phyloP scores from a whole-genome alignment of 2,888 invertebrate genomes.

The Dexiosoma caninum region DNA sequence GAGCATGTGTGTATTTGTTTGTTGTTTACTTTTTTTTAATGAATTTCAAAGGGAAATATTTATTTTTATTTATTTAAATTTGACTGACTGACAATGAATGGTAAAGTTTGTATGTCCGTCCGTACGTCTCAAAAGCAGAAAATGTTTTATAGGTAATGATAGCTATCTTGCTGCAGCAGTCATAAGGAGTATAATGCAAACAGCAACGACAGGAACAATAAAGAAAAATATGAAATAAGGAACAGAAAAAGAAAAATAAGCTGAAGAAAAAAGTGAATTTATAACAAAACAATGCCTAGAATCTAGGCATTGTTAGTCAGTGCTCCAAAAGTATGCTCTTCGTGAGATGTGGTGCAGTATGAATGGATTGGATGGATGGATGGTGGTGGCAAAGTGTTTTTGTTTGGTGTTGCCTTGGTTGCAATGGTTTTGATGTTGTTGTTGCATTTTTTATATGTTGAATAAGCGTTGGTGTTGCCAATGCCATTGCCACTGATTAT shows the following conservation, averaged over 20 bases:
- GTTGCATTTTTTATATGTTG: conserved; percentile 9
- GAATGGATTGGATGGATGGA: conserved; percentile 12
- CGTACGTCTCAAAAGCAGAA: conserved; percentile 12
- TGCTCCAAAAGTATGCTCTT: conserved; percentile 34
- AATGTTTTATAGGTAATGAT: conserved; percentile 46
- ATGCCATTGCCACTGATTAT: conserved; percentile 54
- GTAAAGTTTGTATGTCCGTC: conserved; percentile 12
- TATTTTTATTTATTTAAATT: conserved; percentile 41
- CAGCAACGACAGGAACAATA: conserved; percentile 21
- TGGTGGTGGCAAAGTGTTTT: conserved; percentile 45
- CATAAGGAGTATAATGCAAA: conserved; percentile 41
- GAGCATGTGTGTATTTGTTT: not conserved
- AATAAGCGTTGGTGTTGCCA: conserved; percentile 47
- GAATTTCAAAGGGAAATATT: conserved; percentile 1
- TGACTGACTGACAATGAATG: conserved; percentile 42
- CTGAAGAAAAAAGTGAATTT: conserved; percentile 2
- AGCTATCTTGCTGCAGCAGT: conserved; percentile 48
- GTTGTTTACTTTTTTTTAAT: not conserved
- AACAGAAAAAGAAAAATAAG: not conserved
- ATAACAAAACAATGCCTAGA: conserved; percentile 34
- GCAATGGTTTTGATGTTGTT: conserved; percentile 14
- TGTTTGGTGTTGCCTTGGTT: conserved; percentile 45
- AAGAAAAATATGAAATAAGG: conserved; percentile 15
- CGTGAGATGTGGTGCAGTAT: conserved; percentile 36
- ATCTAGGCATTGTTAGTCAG: conserved; percentile 39